Base-by-base conservation (phyloP, 2,888 invertebrate genomes). In the Apomyelois bistriatella region DNA sequence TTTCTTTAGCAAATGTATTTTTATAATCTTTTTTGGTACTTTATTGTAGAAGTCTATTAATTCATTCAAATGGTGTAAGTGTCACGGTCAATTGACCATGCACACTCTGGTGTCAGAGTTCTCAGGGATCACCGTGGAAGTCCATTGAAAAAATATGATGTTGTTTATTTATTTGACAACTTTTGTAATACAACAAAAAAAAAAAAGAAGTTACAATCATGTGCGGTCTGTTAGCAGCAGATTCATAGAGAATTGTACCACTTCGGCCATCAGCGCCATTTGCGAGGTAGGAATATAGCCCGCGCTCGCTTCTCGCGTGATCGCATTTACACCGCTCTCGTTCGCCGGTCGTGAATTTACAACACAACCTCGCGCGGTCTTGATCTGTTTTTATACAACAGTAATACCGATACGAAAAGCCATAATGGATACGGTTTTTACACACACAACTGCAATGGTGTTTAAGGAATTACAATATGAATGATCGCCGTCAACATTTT, bases 391-490 rank as follows among this genome's bases (percentile, higher is more conserved):
- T 57, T 53, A 52, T 53, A 32, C 32, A 37, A 48, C 53, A 46
- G 52, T 42, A 52, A 54, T 54, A 54, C 50, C 57, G 54, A 54
- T 54, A 49, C 57, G 54, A 54, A 52, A 50, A 53, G 43, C 50
- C 15, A 1, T 57, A 54, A 57, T 54, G 53, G 53, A 53, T 51
- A 53, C 48, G 54, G 57, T 54, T 52, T 49, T 47, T 48, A 43
- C 46, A 54, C 51, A 50, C 32, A 30, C 46, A 37, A 48, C 36
- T 17, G 36, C 36, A 35, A 36, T 35, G 36, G 32, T 13, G 12
- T 48, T 37, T 48, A 48, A 37, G 22, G 8, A 37, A 37, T 37
- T 12, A 48, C 12, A 37, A 48, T 48, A 22, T 22, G 3, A 42
- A 22, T 42, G 28, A 28, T 42, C 22, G 12, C 22, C n/a, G 7